Evolutionary conservation across 2,113 vertebrate species (phyloP), one percentile per base, ranked within the genome.

Genomic region (Riparia riparia): DNA sequence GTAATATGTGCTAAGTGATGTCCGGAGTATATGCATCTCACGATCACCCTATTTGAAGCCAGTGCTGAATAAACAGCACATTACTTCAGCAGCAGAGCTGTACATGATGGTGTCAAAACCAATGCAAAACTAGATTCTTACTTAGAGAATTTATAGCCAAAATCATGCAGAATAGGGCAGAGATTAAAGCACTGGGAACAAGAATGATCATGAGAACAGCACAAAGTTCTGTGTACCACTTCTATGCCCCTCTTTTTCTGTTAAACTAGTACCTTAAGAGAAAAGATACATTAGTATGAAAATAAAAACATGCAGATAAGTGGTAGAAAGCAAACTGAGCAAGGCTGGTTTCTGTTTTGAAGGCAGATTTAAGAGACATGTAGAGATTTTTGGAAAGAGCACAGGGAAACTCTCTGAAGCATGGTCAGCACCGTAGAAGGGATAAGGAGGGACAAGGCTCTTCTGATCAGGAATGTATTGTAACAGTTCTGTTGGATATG

Each of bases 391-490:
- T 1, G 0, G 14, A 39, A 12, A 69, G 24, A 60, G 34, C 13
- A 5, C 14, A 58, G 39, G 4, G 9, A 31, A 89, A 14, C 3
- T 51, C 26, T 37, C 21, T 69, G 41, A 65, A 57, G 28, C 14
- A 12, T 0, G 0, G 7, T 47, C 31, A 73, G 31, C 44, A 45
- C 12, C 9, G 7, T 2, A 7, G 8, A 8, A 10, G 1, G 9
- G 1, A 4, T 53, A 10, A 74, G 13, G 17, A 81, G 24, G n/a
- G 12, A n/a, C 17, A 53, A n/a, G 44, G 25, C 14, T 78, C 9
- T 69, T 44, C 37, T 69, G 29, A n/a, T 37, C 2, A 1, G 8
- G 3, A 9, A 21, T 44, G 9, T 31, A 9, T 58, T 64, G 25
- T 47, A 21, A 19, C 71, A 37, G 12, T 73, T 63, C 64, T 49